phyloP scores from a whole-genome alignment of 2,888 invertebrate genomes.

The Arenicola marina region DNA sequence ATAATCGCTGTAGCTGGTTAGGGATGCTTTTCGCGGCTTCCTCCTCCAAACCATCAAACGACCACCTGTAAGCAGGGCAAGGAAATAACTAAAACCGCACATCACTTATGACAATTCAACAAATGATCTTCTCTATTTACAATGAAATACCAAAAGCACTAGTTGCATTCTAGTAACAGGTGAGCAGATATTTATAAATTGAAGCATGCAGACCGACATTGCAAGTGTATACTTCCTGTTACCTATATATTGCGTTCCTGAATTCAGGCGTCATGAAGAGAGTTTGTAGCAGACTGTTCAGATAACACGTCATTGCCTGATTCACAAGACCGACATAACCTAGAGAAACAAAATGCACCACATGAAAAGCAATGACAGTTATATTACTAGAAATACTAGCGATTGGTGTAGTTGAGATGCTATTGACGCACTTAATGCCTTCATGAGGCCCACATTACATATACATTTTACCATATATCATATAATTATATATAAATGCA shows the following conservation, averaged over 20 bases:
- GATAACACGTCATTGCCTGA: slow-evolving; percentile 90
- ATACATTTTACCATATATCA: too few relatives aligned
- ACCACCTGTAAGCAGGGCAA: slow-evolving; percentile 68
- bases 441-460: too few relatives aligned
- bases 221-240: too few relatives aligned
- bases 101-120: neutral
- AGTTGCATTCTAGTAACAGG: neutral
- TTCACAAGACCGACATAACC: slow-evolving; percentile 82
- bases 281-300: slow-evolving; percentile 85
- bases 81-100: neutral
- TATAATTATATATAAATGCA: too few relatives aligned
- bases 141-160: neutral
- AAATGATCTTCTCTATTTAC: neutral
- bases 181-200: too few relatives aligned
- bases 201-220: too few relatives aligned
- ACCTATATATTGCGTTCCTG: slow-evolving; percentile 78
- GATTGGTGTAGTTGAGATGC: too few relatives aligned
- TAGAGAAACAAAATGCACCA: slow-evolving; percentile 45
- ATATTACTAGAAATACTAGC: slow-evolving; percentile 21
- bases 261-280: slow-evolving; percentile 92
- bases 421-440: too few relatives aligned
- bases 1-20: slow-evolving; percentile 82
- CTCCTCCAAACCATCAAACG: slow-evolving; percentile 71
- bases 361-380: neutral
- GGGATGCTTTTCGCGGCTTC: slow-evolving; percentile 78